Evolutionary conservation across 2,797 vertebrate species (phyloP).

Genomic region (Siniperca scherzeri): DNA sequence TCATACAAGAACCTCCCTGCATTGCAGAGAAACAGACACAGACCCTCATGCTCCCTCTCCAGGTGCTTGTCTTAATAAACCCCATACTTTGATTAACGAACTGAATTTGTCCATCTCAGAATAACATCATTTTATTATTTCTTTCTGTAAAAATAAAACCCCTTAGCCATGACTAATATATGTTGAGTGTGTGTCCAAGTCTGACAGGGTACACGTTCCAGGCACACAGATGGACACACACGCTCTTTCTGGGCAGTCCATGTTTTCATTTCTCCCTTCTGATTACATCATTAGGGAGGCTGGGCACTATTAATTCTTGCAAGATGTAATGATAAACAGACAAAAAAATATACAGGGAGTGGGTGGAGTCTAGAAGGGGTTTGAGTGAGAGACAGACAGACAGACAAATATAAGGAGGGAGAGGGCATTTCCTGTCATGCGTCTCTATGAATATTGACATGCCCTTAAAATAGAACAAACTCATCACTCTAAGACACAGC

Average conservation of each 20-base stretch:
- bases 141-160: conserved; percentile 6
- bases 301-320: conserved; percentile 17
- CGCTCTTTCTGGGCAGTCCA: conserved; percentile 21
- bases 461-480: conserved; percentile 57
- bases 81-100: neutral
- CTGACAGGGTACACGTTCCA: conserved; percentile 31
- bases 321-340: conserved; percentile 33
- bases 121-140: neutral
- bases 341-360: conserved; percentile 22
- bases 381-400: conserved; percentile 32
- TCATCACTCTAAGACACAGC: conserved; percentile 8
- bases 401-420: conserved; percentile 22
- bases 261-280: conserved; percentile 60
- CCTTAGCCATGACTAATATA: conserved; percentile 11
- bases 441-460: conserved; percentile 46
- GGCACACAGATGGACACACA: conserved; percentile 12
- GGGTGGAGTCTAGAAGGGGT: conserved; percentile 15
- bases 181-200: conserved; percentile 16
- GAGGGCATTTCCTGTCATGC: conserved; percentile 49
- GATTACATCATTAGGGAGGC: conserved; percentile 62
- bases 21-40: neutral
- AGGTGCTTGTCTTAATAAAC: neutral
- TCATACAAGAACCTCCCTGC: neutral
- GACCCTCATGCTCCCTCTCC: neutral
- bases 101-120: neutral